These are phyloP conservation scores for Corapipo altera DNA, from an alignment of 2,113 vertebrate species.

Conservation along the genomic window DNA sequence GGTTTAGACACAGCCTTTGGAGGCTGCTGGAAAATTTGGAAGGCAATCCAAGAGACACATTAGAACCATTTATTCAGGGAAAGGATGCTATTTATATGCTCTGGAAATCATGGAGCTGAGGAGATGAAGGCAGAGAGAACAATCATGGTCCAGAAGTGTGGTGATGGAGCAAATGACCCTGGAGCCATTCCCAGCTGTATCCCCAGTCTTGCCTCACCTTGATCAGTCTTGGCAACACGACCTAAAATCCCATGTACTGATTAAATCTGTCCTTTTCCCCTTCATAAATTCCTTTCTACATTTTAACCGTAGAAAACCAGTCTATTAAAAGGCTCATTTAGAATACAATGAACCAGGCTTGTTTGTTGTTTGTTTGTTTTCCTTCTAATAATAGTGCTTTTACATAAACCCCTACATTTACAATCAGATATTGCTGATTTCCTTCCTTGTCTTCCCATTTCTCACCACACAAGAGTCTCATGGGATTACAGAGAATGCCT, in stretches of 20 bases:
- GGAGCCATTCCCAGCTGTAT: neutral
- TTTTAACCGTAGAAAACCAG: neutral
- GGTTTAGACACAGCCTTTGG: neutral
- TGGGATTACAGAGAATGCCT: neutral
- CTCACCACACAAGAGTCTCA: neutral
- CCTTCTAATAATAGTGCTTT: neutral
- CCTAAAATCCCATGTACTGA: neutral
- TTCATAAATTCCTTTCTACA: neutral
- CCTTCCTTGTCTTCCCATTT: neutral
- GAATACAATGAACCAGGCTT: neutral
- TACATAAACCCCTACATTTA: neutral
- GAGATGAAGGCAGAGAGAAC: neutral
- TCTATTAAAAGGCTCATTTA: neutral
- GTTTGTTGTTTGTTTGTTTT: neutral
- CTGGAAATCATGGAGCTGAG: neutral
- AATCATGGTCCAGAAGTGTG: neutral
- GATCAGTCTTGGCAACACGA: neutral
- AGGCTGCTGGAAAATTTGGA: neutral
- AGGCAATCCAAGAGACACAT: neutral
- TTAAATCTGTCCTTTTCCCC: neutral
- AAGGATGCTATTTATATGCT: conserved; percentile 17
- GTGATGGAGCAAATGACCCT: neutral
- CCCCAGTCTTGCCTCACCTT: neutral
- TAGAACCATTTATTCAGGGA: neutral
- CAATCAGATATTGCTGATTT: neutral